These are phyloP conservation scores for Planococcus citri DNA, from an alignment of 1,140 invertebrate species.

Conservation along the genomic window DNA sequence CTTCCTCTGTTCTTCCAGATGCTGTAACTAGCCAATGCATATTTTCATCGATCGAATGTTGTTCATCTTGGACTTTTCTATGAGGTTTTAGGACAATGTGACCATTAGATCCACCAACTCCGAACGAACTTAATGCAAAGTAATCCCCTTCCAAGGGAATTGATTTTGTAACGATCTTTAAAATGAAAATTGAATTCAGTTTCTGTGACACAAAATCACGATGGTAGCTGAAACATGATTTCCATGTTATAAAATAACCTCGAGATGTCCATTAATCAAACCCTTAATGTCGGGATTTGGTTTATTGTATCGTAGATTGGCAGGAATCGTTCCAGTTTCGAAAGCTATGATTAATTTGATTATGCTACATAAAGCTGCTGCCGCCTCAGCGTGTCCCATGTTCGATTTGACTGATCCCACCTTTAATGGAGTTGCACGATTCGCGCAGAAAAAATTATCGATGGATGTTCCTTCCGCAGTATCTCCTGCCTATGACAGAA, in stretches of 20 bases:
- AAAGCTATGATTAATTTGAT: conserved; percentile 44
- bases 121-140: conserved; percentile 48
- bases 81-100: conserved; percentile 38
- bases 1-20: conserved; percentile 27
- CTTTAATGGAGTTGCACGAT: conserved; percentile 41
- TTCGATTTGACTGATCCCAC: conserved; percentile 64
- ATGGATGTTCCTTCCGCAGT: conserved; percentile 13
- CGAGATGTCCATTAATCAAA: conserved; percentile 66
- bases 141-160: conserved; percentile 35
- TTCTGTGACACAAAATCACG: too few relatives aligned
- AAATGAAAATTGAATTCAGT: too few relatives aligned
- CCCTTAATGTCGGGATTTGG: conserved; percentile 40
- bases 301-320: conserved; percentile 43
- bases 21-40: conserved; percentile 26
- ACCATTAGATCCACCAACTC: conserved; percentile 49
- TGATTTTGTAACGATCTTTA: too few relatives aligned
- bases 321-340: conserved; percentile 45
- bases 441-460: conserved; percentile 29
- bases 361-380: conserved; percentile 44
- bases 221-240: too few relatives aligned
- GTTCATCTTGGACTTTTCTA: conserved; percentile 28
- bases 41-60: neutral
- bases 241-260: conserved; percentile 35
- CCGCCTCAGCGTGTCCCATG: conserved; percentile 58
- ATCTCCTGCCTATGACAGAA: conserved; percentile 9